Conservation (phyloP, 37 sponge, comb jelly and placozoan species). For the Sycon ciliatum region DNA sequence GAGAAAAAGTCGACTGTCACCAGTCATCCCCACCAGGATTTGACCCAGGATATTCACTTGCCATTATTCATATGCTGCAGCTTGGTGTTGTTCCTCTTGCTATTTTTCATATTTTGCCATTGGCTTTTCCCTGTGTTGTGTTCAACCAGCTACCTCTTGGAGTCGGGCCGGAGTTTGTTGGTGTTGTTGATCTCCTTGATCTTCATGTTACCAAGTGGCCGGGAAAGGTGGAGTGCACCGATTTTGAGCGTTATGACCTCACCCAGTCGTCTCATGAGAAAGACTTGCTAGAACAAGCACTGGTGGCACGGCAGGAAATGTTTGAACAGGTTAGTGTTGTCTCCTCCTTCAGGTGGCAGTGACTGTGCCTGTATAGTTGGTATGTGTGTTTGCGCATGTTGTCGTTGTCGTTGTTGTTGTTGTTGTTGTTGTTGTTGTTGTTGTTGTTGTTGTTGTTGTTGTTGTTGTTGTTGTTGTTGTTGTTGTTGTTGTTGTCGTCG, state of each 20-base stretch:
- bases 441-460: constrained; percentile 11
- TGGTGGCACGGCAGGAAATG: constrained; percentile 8
- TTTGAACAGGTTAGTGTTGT: constrained; percentile 21
- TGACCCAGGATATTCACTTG: too few species aligned
- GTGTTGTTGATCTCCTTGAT: constrained; percentile 61
- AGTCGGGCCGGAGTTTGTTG: constrained; percentile 43
- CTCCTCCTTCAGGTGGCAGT: background rate
- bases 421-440: constrained; percentile 3
- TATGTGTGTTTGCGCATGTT: constrained; percentile 17
- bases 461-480: background rate
- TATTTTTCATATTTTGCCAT: constrained; percentile 5
- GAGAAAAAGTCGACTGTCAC: too few species aligned
- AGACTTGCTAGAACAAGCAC: background rate
- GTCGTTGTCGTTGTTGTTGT: background rate
- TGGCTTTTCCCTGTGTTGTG: background rate
- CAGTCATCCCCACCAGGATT: too few species aligned
- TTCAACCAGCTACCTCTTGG: constrained; percentile 66
- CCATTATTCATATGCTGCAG: too few species aligned
- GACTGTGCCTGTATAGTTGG: constrained; percentile 11
- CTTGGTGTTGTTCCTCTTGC: background rate
- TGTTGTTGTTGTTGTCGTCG: constrained; percentile 13
- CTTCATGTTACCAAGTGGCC: constrained; percentile 48
- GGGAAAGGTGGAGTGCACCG: constrained; percentile 19
- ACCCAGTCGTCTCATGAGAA: too few species aligned
- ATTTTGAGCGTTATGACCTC: constrained; percentile 14